Conservation (phyloP, 2,113 vertebrate genomes). For the Silurus glanis region DNA sequence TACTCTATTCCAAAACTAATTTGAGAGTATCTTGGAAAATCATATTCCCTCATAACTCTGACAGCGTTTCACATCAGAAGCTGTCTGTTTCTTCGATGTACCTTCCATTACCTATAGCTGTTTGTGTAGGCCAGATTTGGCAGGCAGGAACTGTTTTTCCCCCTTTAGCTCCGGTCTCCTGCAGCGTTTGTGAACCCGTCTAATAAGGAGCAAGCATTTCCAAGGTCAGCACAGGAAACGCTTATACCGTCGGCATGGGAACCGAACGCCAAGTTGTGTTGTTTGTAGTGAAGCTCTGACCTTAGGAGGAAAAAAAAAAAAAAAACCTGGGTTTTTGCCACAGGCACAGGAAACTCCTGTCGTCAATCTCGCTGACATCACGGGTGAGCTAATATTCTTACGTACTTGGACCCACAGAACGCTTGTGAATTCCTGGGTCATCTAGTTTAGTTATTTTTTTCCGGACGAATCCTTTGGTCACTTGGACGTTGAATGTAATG, state of each 20-base stretch:
- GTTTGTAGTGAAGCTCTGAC: slow-evolving; percentile 17
- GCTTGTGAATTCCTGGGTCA: not conserved
- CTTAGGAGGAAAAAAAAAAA: not conserved
- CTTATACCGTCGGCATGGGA: slow-evolving; percentile 32
- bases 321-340: not conserved
- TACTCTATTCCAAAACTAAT: not conserved
- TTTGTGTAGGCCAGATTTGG: not conserved
- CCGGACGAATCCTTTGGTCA: not conserved
- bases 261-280: slow-evolving; percentile 17
- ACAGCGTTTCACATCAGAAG: not conserved
- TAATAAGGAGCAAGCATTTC: slow-evolving; percentile 18
- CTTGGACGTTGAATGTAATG: not conserved
- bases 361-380: slow-evolving; percentile 18
- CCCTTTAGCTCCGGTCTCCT: not conserved
- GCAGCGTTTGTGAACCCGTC: not conserved
- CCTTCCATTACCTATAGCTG: slow-evolving; percentile 35
- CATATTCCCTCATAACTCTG: not conserved
- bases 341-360: slow-evolving; percentile 26
- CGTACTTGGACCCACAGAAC: not conserved
- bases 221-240: slow-evolving; percentile 45
- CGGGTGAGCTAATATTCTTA: slow-evolving; percentile 6
- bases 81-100: not conserved
- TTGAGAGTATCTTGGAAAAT: too few species aligned
- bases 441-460: slow-evolving; percentile 3
- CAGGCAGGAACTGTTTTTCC: not conserved